Base-by-base conservation (phyloP, 2,797 vertebrate species). In the Sciurus carolinensis region DNA sequence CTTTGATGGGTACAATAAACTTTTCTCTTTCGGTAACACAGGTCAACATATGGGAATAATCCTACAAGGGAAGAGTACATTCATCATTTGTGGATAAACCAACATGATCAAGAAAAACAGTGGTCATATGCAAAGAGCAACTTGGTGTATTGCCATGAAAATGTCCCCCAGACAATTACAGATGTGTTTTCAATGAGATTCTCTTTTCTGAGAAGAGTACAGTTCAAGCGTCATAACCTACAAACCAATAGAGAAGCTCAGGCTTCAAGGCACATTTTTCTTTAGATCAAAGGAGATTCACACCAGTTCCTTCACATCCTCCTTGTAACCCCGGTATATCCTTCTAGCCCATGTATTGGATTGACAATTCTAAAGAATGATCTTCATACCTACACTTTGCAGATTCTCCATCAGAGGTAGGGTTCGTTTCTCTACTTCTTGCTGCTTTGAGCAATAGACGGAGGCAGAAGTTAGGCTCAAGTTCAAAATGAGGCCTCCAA, bases 11-110 rank as follows among this genome's bases (percentile, higher is more conserved):
- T 76, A 99, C 98, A 88, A 99, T 96, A 73, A 99, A 99, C 89
- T 98, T 98, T 88, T 99, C 99, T 96, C 99, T 98, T 91, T 99
- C 99, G 0, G 99, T 99, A 86, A 99, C 97, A 96, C 98, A 99
- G 71, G 99, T 97, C 95, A 99, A 87, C 69, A 98, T 97, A 94
- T 99, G 99, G 84, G 98, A 93, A 42, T 99, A 99, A 97, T 99
- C 99, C 99, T 99, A 82, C 3, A 50, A 82, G 80, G 76, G 87
- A 96, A 97, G 39, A 83, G 33, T 24, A 95, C 3, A 52, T 5
- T 64, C 4, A n/a, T 95, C 87, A 96, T 42, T 26, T 87, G 79
- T 87, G 71, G 73, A 80, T 54, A 91, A 20, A 14, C 9, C 76
- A 87, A 47, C 33, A 54, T 20, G 47, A 84, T 39, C 76, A 73